phyloP scores from a whole-genome alignment of 2,113 vertebrate species.

The Montifringilla adamsi region DNA sequence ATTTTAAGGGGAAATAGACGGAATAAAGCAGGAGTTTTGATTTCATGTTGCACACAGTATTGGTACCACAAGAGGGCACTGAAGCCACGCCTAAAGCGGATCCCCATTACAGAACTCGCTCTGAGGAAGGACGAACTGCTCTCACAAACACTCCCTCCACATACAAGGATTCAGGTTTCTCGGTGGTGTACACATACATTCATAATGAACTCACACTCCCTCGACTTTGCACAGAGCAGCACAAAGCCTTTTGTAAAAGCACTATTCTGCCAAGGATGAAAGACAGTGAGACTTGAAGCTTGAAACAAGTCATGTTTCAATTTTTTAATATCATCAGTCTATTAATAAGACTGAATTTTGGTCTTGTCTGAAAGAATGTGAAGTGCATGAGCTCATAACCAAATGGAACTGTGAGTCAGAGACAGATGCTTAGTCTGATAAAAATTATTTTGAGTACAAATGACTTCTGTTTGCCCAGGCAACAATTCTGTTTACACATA shows the following conservation, averaged over 20 bases:
- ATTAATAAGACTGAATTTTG: background rate
- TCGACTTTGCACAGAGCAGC: background rate
- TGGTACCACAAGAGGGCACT: conserved; percentile 61
- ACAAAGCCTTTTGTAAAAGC: background rate
- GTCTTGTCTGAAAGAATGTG: background rate
- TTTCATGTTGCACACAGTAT: background rate
- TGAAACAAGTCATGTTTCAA: background rate
- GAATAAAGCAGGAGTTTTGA: background rate
- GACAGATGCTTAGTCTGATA: background rate
- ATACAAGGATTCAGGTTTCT: background rate
- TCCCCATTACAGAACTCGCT: background rate
- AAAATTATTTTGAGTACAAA: background rate
- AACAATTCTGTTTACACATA: background rate
- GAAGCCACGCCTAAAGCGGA: background rate
- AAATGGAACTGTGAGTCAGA: background rate
- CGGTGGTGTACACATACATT: background rate
- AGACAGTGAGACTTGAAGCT: background rate
- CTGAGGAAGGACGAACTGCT: background rate
- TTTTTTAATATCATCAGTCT: background rate
- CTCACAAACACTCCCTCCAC: background rate
- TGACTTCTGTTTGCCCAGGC: background rate
- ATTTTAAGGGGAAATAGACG: background rate
- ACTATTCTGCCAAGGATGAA: background rate
- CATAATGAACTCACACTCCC: background rate
- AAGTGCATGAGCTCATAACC: background rate